Evolutionary conservation across 2,113 vertebrate species (phyloP).

Genomic region (Hipposideros armiger): DNA sequence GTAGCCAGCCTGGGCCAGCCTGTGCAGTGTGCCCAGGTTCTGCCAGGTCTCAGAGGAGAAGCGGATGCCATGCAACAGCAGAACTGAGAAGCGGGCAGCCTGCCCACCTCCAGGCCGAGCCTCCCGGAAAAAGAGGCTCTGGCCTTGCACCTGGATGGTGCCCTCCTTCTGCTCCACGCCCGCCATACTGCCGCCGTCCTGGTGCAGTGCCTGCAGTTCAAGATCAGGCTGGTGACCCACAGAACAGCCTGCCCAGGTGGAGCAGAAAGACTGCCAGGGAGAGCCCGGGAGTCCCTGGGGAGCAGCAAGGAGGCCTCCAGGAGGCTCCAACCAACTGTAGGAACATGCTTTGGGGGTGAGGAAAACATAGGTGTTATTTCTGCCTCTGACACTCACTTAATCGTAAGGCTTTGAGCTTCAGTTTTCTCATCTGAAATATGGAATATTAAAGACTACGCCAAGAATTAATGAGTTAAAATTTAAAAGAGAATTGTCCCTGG

Average conservation of each 20-base stretch:
- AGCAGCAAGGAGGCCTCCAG: not conserved
- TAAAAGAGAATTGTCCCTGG: not conserved
- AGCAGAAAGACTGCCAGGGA: no score
- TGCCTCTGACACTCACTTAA: not conserved
- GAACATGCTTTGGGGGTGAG: not conserved
- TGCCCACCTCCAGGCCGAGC: constrained; percentile 83
- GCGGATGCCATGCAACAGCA: constrained; percentile 96
- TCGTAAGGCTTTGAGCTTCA: not conserved
- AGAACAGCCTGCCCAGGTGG: not conserved
- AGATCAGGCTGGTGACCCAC: constrained; percentile 18
- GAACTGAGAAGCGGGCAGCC: constrained; percentile 84
- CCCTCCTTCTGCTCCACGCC: constrained; percentile 85
- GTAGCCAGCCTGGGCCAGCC: constrained; percentile 92
- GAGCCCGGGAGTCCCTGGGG: not conserved
- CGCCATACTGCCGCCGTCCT: constrained; percentile 86
- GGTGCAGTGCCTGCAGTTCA: constrained; percentile 11
- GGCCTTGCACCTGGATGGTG: constrained; percentile 87
- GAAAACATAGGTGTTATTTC: not conserved
- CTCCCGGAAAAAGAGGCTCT: constrained; percentile 93
- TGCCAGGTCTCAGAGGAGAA: constrained; percentile 97
- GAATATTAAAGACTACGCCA: not conserved
- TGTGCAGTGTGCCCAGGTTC: constrained; percentile 90
- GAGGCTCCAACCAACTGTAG: not conserved
- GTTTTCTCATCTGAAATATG: not conserved
- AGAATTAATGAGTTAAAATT: not conserved